Base-by-base conservation (phyloP, 1,140 invertebrate genomes). In the Dolichoris vasculosae region DNA sequence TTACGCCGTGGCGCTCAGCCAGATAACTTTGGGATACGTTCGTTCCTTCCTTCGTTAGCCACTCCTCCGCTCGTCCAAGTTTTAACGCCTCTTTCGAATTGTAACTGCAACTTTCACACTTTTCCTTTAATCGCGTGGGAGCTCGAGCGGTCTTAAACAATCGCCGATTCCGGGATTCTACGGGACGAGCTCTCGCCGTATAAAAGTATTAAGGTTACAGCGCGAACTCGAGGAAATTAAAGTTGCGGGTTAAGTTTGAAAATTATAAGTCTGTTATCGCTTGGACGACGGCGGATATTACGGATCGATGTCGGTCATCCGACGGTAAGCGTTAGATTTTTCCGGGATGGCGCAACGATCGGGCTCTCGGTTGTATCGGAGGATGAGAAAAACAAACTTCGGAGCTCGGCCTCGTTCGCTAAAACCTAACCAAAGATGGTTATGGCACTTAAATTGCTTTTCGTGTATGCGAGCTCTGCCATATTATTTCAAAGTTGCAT, bases 71-170 rank as follows among this genome's bases (percentile, higher is more conserved):
- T 1, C 11, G 35, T 0, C 11, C 15, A 40, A 84, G 17, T 84
- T 78, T 84, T 64, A 67, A 40, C 43, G 75, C 43, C 59, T 73
- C 38, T 59, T 55, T 73, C 46, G 32, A 9, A 7, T 17, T 32
- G 0, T 82, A 73, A 55, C 69, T 46, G 26, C 81, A 40, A 73
- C 67, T 73, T 30, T 82, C 38, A 30, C 82, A 38, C 71, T 77
- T 83, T 30, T n/a, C 13, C 46, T 67, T 77, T 83, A 83, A 76
- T 76, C 82, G 55, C 82, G 32, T 69, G 71, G 32, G 23, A 26
- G 32, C 38, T 40, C 13, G 26, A 55, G 26, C 20, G 30, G 1
- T 32, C 35, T 63, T 26, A 32, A 80, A 77, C 8, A 77, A 32
- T 51, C 46, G 13, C 7, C 40, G 38, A 73, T 43, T n/a, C 38